phyloP scores from a whole-genome alignment of 2,888 invertebrate genomes.

The Oligia strigilis region DNA sequence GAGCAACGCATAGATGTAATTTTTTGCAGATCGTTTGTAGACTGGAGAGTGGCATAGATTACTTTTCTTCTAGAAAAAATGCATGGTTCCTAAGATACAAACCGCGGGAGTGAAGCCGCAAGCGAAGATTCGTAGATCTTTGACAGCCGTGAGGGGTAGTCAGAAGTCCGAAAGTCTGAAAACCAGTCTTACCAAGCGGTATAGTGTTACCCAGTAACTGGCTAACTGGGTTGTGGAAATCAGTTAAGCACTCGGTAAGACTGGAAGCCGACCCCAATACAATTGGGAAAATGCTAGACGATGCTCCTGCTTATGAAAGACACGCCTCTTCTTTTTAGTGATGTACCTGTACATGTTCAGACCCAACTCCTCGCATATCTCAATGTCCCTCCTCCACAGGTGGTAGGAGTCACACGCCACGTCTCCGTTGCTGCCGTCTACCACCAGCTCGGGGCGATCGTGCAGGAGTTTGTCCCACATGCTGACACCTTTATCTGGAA shows the following conservation, averaged over 20 bases:
- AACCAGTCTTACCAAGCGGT: neutral
- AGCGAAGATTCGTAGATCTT: neutral
- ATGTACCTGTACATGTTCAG: constrained; percentile 84
- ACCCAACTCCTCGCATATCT: constrained; percentile 88
- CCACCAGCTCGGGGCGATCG: constrained; percentile 57
- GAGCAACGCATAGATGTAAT: too few species aligned
- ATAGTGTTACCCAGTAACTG: neutral
- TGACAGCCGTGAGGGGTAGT: neutral
- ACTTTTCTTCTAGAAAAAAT: neutral
- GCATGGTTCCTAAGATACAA: neutral
- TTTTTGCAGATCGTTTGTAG: neutral
- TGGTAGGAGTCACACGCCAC: constrained; percentile 92
- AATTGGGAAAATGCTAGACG: neutral
- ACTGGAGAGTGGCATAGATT: neutral
- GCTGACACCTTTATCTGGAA: constrained; percentile 52
- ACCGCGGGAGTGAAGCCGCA: neutral
- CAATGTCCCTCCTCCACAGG: constrained; percentile 90
- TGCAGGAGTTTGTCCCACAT: constrained; percentile 57
- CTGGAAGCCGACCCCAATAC: neutral
- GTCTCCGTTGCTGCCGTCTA: constrained; percentile 88
- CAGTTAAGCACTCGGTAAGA: too few species aligned
- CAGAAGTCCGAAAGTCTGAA: neutral
- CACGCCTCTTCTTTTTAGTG: too few species aligned
- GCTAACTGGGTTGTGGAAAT: neutral
- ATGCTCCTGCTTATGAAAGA: neutral